Base-by-base conservation (phyloP, 2,797 vertebrate genomes). In the Poliocrania exsul region DNA sequence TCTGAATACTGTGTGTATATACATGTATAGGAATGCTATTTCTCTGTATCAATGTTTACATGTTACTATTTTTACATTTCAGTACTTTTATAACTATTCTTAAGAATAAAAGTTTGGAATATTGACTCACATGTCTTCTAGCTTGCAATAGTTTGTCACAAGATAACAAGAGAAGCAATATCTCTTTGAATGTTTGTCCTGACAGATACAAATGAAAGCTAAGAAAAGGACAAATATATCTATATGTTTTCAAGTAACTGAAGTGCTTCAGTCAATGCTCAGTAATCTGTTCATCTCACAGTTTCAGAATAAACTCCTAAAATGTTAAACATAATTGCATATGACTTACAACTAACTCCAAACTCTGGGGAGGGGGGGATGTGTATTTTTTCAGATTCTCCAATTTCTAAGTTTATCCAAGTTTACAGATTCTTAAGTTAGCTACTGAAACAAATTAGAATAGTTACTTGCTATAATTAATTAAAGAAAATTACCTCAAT, bases 41-140 rank as follows among this genome's bases (percentile, higher is more conserved):
- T 96, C 95, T 97, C 97, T 97, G 89, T 98, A 98, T 98, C 97
- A 98, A 98, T 98, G 99, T 99, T 99, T 99, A 99, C 98, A 99
- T 97, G 97, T 98, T 98, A 97, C 98, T 97, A 98, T 98, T 99
- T 99, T 98, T 99, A 99, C 98, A 98, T 97, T 98, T 98, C 97
- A 97, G 98, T 98, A 99, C 98, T 99, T 99, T 99, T 99, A 98
- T 99, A 99, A 98, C 91, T 97, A 95, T 98, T 98, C 98, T 98
- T 99, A 98, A 98, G 96, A 97, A 97, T 97, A 97, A 97, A 97
- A 97, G 95, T 98, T 98, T 98, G 97, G 95, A 98, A 98, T 98
- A 98, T 97, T 88, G 82, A 97, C 95, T 97, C 90, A 95, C 95
- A 47, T 91, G 95, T 98, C 98, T 98, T 97, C 97, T 97, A 96